Evolutionary conservation across 1,140 invertebrate genomes (phyloP).

Genomic region (Venustaconcha ellipsiformis): DNA sequence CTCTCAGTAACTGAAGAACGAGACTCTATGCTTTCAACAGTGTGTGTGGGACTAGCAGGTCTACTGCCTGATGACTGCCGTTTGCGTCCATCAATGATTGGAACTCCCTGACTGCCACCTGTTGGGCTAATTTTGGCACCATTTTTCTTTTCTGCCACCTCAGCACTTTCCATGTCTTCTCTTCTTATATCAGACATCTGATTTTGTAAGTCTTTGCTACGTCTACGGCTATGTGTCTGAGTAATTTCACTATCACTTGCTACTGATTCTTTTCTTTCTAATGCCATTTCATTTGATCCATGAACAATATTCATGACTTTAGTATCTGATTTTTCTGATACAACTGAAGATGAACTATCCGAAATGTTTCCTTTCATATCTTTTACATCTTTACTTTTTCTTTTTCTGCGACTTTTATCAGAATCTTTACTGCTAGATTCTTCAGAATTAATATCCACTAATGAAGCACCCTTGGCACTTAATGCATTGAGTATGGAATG

Average conservation of each 20-base stretch:
- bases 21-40: conserved; percentile 11
- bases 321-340: too few relatives aligned
- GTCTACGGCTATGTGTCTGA: too few relatives aligned
- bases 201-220: too few relatives aligned
- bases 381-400: conserved; percentile 40
- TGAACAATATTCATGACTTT: too few relatives aligned
- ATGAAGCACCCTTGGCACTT: conserved; percentile 14
- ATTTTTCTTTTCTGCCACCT: conserved; percentile 11
- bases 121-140: conserved; percentile 26
- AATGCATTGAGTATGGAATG: conserved; percentile 26
- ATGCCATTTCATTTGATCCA: neutral
- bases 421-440: conserved; percentile 17
- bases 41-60: conserved; percentile 42
- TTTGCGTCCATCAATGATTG: conserved; percentile 48
- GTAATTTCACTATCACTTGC: neutral
- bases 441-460: conserved; percentile 17
- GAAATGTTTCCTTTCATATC: conserved; percentile 27
- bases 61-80: conserved; percentile 46
- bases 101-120: conserved; percentile 30
- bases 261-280: neutral
- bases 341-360: conserved; percentile 28
- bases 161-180: neutral
- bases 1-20: conserved; percentile 9
- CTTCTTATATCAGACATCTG: neutral
- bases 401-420: conserved; percentile 35